Evolutionary conservation across 2,113 vertebrate species (phyloP).

Genomic region (Onychostruthus taczanowskii): DNA sequence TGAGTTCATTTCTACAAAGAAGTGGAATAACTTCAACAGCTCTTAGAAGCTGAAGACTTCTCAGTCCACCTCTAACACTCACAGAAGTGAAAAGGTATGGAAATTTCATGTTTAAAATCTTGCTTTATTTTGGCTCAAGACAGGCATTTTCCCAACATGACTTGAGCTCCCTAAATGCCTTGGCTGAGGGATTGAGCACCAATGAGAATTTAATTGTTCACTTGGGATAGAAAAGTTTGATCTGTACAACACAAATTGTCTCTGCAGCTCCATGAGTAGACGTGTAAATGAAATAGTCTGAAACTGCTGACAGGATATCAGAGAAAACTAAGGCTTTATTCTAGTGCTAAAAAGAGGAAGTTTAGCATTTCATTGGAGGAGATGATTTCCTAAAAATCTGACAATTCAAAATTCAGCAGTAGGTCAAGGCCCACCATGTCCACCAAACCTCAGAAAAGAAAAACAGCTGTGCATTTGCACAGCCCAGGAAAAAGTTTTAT

Average conservation of each 20-base stretch:
- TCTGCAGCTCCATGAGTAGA: background rate
- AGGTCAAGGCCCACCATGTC: background rate
- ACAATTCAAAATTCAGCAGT: accelerated
- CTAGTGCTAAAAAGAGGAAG: background rate
- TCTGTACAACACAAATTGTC: background rate
- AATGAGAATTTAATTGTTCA: background rate
- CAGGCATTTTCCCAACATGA: background rate
- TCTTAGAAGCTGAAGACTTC: background rate
- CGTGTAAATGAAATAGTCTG: background rate
- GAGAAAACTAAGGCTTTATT: background rate
- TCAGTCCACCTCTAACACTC: background rate
- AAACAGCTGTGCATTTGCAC: background rate
- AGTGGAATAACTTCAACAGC: background rate
- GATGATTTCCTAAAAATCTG: background rate
- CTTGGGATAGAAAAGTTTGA: background rate
- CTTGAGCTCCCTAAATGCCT: background rate
- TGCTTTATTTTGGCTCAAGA: background rate
- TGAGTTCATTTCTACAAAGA: background rate
- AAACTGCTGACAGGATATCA: background rate
- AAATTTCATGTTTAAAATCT: background rate
- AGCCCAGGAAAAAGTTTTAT: background rate
- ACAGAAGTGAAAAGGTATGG: background rate
- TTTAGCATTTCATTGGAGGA: background rate
- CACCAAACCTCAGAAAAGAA: background rate
- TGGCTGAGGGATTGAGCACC: background rate